A percentile compares a stretch with the other conserved stretches of the same genome.
phyloP scores from a whole-genome alignment of 2,113 vertebrate genomes.

The Salminus brasiliensis region DNA sequence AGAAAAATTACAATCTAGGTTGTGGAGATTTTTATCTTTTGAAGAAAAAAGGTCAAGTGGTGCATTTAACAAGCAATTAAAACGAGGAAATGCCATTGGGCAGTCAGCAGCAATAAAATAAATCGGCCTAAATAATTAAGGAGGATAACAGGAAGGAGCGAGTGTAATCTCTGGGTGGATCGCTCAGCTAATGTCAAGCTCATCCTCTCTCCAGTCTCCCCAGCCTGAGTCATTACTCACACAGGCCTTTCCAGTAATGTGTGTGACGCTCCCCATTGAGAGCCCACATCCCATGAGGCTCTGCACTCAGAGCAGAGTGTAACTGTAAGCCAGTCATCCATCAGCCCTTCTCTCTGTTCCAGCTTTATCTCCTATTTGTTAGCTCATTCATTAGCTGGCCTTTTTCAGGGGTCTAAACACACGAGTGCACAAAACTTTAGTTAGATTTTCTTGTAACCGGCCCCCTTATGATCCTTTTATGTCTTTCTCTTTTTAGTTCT shows the following conservation, averaged over 20 bases:
- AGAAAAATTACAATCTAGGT: slow-evolving; percentile 36
- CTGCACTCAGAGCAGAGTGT: slow-evolving; percentile 16
- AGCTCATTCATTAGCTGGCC: too few species aligned
- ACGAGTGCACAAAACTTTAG: too few species aligned
- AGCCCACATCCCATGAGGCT: slow-evolving; percentile 43
- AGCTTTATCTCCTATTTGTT: neutral
- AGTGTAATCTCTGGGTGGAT: slow-evolving; percentile 41
- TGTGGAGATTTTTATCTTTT: slow-evolving; percentile 20
- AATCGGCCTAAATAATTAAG: slow-evolving; percentile 59
- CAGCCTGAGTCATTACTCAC: slow-evolving; percentile 48
- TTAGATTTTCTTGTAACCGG: too few species aligned
- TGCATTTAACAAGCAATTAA: slow-evolving; percentile 57
- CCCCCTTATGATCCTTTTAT: too few species aligned
- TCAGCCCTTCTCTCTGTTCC: slow-evolving; percentile 6
- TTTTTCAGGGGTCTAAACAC: too few species aligned
- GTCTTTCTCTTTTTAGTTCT: neutral
- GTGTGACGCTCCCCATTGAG: slow-evolving; percentile 47
- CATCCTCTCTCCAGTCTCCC: slow-evolving; percentile 33
- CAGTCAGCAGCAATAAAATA: slow-evolving; percentile 48
- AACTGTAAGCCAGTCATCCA: slow-evolving; percentile 32
- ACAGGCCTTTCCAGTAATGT: slow-evolving; percentile 50
- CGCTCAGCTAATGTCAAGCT: slow-evolving; percentile 48
- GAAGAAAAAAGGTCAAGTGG: slow-evolving; percentile 57
- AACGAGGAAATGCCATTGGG: slow-evolving; percentile 42
- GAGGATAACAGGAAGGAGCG: slow-evolving; percentile 38